Conservation (phyloP, 2,113 vertebrate species). For the Hipposideros armiger region DNA sequence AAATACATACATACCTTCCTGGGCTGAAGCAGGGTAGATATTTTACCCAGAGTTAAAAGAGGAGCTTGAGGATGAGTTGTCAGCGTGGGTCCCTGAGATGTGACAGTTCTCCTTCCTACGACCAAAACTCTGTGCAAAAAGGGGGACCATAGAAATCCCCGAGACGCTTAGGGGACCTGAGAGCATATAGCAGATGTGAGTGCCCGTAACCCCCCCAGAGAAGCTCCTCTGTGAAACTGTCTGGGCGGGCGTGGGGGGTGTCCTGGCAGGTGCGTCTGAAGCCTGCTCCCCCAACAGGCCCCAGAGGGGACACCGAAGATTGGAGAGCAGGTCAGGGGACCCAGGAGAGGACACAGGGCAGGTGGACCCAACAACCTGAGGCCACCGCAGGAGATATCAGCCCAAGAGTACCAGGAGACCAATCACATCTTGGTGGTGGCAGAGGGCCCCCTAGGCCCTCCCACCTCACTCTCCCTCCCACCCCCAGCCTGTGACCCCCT, state of each 20-base stretch:
- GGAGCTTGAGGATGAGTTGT: neutral
- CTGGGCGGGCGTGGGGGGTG: too few relatives aligned
- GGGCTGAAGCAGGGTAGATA: neutral
- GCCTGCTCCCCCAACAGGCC: neutral
- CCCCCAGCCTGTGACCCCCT: neutral
- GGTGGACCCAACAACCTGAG: neutral
- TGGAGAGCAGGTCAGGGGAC: neutral
- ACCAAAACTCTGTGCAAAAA: neutral
- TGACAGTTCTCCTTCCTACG: neutral
- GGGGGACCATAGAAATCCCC: too few relatives aligned
- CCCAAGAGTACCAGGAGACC: neutral
- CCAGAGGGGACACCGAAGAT: neutral
- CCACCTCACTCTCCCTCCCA: neutral
- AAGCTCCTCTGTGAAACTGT: too few relatives aligned
- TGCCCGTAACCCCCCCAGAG: neutral
- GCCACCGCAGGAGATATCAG: neutral
- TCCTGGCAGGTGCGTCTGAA: neutral
- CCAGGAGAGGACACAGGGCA: neutral
- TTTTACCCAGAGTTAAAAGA: neutral
- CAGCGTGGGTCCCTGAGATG: neutral
- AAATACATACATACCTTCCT: neutral
- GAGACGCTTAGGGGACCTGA: neutral
- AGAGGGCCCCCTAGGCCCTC: too few relatives aligned
- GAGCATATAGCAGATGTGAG: neutral
- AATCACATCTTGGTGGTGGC: neutral